A percentile compares a stretch with the other conserved stretches of the same genome.
Conservation (phyloP, 2,113 vertebrate genomes). For the Murina feae region DNA sequence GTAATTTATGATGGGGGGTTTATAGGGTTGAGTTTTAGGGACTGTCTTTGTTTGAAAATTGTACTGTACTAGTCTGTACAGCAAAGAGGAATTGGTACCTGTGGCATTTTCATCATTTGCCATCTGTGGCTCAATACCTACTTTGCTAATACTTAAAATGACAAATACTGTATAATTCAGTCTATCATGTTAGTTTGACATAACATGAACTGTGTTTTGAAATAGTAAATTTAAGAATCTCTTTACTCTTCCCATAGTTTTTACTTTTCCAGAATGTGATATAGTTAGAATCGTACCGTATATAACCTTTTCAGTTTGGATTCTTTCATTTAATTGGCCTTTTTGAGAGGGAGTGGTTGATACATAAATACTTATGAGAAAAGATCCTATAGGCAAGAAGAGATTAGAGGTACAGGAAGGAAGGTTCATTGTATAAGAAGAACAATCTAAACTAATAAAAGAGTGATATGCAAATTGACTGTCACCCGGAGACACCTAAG, state of each 20-base stretch:
- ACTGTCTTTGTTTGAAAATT: neutral
- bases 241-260: neutral
- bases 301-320: neutral
- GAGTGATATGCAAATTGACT: too few species aligned
- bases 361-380: neutral
- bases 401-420: neutral
- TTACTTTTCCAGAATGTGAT: neutral
- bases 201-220: neutral
- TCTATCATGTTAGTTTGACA: neutral
- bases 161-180: neutral
- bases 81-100: conserved; percentile 12
- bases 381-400: neutral
- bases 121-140: neutral
- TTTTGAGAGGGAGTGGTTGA: neutral
- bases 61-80: neutral
- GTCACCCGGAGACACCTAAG: too few species aligned
- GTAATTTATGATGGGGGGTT: neutral
- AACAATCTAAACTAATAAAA: too few species aligned
- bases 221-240: conserved; percentile 35
- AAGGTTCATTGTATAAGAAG: neutral
- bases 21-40: neutral
- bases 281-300: neutral
- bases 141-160: conserved; percentile 38
- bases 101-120: neutral
- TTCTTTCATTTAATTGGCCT: conserved; percentile 1